Base-by-base conservation (phyloP, 2,113 vertebrate species). In the Xyrauchen texanus region DNA sequence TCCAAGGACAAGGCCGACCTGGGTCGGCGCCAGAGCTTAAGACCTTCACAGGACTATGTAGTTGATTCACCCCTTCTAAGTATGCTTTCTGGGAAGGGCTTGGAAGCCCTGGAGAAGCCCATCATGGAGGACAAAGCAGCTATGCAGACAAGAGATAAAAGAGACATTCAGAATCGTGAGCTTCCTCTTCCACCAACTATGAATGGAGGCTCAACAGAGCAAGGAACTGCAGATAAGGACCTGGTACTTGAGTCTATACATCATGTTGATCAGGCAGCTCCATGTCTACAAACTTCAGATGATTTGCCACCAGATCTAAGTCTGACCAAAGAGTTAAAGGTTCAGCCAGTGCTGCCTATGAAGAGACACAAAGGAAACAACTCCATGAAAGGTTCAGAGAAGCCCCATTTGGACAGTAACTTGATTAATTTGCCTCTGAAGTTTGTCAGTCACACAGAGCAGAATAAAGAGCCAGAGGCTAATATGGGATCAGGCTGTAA, bases 1-100 rank as follows among this genome's bases (percentile, higher is more conserved):
- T 63, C 34, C 16, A 91, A 91, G 83, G 80, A 87, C 5, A 91
- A 88, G 61, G 78, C 2, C 8, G 47, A 62, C 68, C 0, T 88
- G 79, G 5, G 45, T 72, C 87, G 83, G 69, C 88, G 84, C 47
- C 89, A 90, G 76, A 91, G 86, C 75, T 86, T 88, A 79, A 69
- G 77, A 65, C 86, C 85, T 62, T 52, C 58, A 7, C 70, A 44
- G 0, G 69, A 88, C 10, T 47, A 83, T 13, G 87, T 82, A 0
- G 34, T 21, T 1, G 58, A 16, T 1, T 83, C 64, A 2, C 76
- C 42, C 2, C 86, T 65, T 12, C 15, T 71, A 10, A 66, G 51
- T 7, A 74, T 51, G 0, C 7, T 68, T 8, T 83, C 76, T 4
- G 69, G 53, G 11, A 80, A 51, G 13, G 7, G 47, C 11, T 6